Base-by-base conservation (phyloP, 2,888 invertebrate species). In the Drosophila hamatofila region DNA sequence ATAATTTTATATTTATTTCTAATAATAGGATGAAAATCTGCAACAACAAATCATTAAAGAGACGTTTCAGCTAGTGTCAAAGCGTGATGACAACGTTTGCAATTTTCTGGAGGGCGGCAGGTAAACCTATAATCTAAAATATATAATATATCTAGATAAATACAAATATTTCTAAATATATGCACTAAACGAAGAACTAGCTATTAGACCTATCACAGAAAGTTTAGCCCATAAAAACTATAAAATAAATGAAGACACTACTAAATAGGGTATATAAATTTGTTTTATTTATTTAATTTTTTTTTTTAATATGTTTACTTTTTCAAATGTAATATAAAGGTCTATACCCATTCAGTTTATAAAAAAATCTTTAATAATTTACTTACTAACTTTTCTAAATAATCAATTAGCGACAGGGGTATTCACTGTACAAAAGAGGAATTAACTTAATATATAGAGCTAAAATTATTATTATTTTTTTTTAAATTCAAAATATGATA, bases 11-110 rank as follows among this genome's bases (percentile, higher is more conserved):
- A 8, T 54, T 58, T 27, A n/a, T n/a, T n/a, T n/a, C n/a, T 44
- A 8, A 30, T 9, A 49, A n/a, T 92, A 98, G 98, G 96, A 97
- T 92, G 99, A 99, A 94, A 99, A 98, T 90, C 97, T 98, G 96
- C 99, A 99, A 91, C 99, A 99, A 91, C 98, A 99, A 93, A 99
- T 99, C 80, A 98, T 99, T 75, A 97, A 99, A 91, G 99, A 99
- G 94, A 99, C 99, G 33, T 99, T 99, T 92, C 99, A 99, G 91
- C 93, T 99, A 75, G 99, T 99, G 0, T 99, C 99, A 0, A 99
- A 99, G 92, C 94, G 99, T 74, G 99, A 99, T 92, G 99, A 99
- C 92, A 99, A 99, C 94, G 99, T 99, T 0, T 99, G 99, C 93
- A 99, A 99, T 94, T 99, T 99, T 93, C 94, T 99, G 55, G 99